phyloP scores from a whole-genome alignment of 1,140 invertebrate genomes.

The Drosophila bocki region DNA sequence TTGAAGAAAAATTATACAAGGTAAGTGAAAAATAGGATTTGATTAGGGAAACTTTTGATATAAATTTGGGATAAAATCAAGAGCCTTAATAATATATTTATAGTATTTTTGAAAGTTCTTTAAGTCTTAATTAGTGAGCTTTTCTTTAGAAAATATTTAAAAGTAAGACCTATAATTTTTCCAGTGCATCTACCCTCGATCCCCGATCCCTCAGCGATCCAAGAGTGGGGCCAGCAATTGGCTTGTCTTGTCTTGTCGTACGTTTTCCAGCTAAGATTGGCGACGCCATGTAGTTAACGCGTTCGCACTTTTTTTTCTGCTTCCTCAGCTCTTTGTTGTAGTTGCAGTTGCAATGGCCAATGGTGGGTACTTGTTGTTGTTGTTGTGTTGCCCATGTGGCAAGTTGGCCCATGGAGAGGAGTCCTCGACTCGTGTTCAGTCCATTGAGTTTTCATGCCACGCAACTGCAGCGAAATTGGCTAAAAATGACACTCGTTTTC shows the following conservation, averaged over 20 bases:
- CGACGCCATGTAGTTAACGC: slow-evolving; percentile 82
- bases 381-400: slow-evolving; percentile 24
- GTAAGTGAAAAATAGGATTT: not conserved
- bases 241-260: slow-evolving; percentile 82
- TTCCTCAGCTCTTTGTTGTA: slow-evolving; percentile 27
- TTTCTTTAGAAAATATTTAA: not conserved
- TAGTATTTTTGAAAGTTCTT: not conserved
- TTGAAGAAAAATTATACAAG: not conserved
- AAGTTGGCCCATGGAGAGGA: slow-evolving; percentile 43
- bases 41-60: no score
- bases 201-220: slow-evolving; percentile 24
- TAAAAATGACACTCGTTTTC: slow-evolving; percentile 82
- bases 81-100: no score
- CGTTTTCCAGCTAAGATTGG: slow-evolving; percentile 82
- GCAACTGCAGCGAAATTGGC: slow-evolving; percentile 80
- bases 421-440: slow-evolving; percentile 69
- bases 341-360: slow-evolving; percentile 17
- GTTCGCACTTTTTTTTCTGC: slow-evolving; percentile 74
- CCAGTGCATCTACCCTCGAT: slow-evolving; percentile 1
- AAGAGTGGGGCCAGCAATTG: slow-evolving; percentile 65
- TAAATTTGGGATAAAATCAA: not conserved
- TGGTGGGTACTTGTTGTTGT: not conserved
- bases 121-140: not conserved
- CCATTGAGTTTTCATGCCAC: slow-evolving; percentile 82
- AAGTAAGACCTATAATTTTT: not conserved